A percentile compares a stretch with the other conserved stretches of the same genome.
Conservation (phyloP, 1,140 invertebrate genomes). For the Parasteatoda tepidariorum region DNA sequence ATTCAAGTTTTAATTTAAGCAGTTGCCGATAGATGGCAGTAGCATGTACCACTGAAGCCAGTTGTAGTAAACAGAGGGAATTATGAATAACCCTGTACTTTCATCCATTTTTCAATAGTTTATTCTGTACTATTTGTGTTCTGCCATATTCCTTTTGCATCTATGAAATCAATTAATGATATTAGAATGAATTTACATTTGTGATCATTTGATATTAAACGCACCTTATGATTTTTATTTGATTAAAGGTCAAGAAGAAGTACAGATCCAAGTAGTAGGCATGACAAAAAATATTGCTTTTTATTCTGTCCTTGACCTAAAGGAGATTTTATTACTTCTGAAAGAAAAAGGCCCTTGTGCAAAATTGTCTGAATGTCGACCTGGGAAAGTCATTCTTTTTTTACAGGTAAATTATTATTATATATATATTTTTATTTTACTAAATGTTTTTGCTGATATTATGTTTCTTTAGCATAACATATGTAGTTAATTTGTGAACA, state of each 20-base stretch:
- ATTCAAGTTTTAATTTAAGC: too few species aligned
- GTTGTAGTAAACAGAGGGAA: too few species aligned
- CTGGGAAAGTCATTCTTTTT: slow-evolving; percentile 27
- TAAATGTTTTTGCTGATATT: not conserved
- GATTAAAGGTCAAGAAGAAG: slow-evolving; percentile 17
- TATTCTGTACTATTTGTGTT: too few species aligned
- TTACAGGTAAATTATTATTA: slow-evolving; percentile 35
- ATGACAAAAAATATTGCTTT: slow-evolving; percentile 64
- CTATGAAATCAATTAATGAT: too few species aligned
- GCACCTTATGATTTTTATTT: not conserved
- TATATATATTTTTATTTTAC: not conserved
- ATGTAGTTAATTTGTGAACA: too few species aligned
- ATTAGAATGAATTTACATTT: too few species aligned
- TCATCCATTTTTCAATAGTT: too few species aligned
- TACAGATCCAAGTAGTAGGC: slow-evolving; percentile 63
- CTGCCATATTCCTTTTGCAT: too few species aligned
- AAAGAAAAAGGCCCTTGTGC: slow-evolving; percentile 7
- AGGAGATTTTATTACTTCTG: slow-evolving; percentile 65
- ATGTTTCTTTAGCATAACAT: not conserved
- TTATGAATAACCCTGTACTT: too few species aligned
- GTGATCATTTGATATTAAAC: too few species aligned
- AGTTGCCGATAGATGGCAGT: too few species aligned
- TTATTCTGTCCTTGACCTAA: slow-evolving; percentile 66
- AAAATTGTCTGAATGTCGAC: slow-evolving; percentile 36
- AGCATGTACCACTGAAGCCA: too few species aligned